Evolutionary conservation across 2,797 vertebrate genomes (phyloP).

Genomic region (Takifugu ocellatus): DNA sequence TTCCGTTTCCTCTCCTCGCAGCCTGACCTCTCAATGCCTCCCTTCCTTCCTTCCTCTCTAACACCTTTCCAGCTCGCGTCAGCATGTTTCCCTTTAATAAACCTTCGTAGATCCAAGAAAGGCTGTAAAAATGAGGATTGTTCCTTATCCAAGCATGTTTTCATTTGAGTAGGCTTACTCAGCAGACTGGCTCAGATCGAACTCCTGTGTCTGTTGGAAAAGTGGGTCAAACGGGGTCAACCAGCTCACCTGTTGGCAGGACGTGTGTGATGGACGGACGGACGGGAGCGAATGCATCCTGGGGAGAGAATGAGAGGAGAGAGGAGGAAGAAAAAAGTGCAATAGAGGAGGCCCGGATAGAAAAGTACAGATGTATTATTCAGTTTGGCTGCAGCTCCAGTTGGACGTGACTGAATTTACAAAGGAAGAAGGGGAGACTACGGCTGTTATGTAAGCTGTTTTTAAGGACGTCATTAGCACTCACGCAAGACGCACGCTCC

Average conservation of each 20-base stretch:
- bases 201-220: conserved; percentile 13
- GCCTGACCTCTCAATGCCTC: conserved; percentile 4
- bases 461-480: conserved; percentile 59
- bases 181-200: conserved; percentile 39
- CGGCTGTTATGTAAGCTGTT: conserved; percentile 65
- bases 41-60: conserved; percentile 3
- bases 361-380: conserved; percentile 78
- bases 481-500: conserved; percentile 37
- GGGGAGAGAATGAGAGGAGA: conserved; percentile 9
- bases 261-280: conserved; percentile 27
- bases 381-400: conserved; percentile 72
- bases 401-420: conserved; percentile 80
- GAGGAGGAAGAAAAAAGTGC: conserved; percentile 22
- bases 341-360: conserved; percentile 47
- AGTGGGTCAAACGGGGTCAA: too few species aligned
- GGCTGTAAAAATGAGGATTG: too few species aligned
- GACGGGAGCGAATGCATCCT: conserved; percentile 18
- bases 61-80: conserved; percentile 20
- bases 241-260: conserved; percentile 47
- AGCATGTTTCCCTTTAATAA: conserved; percentile 17
- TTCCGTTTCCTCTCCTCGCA: not conserved
- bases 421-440: conserved; percentile 67
- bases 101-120: too few species aligned
- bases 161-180: too few species aligned
- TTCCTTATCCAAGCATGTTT: too few species aligned